Evolutionary conservation across 2,888 invertebrate genomes (phyloP), one percentile per base, ranked within the genome.

Genomic region (Trichogramma evanescens): DNA sequence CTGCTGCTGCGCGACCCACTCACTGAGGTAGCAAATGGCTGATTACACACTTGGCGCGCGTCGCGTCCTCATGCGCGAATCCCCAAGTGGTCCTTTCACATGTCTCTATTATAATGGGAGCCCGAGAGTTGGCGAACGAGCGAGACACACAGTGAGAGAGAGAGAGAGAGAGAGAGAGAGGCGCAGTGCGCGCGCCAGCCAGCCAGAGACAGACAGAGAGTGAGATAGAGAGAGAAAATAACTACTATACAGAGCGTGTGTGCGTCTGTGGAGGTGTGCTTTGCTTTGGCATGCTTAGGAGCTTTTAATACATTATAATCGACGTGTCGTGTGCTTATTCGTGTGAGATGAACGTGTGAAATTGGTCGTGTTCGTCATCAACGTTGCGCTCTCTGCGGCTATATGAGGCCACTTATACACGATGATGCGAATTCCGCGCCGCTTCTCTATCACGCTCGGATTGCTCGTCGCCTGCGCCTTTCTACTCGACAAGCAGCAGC

Each of bases 21-120:
- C 26, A 26, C 26, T 26, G 26, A 26, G 26, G 26, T 26, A 26
- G 26, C 26, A 70, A 70, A 68, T 66, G 66, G 67, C 68, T 66
- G 67, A 72, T 72, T 68, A 68, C 72, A 66, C 69, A 58, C 62
- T 52, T 58, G 53, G 63, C 63, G 54, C 46, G 49, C 59, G 54
- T 52, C 59, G 66, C 67, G 69, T 66, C 67, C 66, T 67, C 62
- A 66, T 70, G 69, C 69, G 69, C 69, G 67, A 68, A 68, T 59
- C 58, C 60, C 26, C 43, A 41, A 46, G 53, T 2, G 58, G 56
- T 57, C 44, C 63, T 65, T 65, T 65, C 64, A 59, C 59, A 41
- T 41, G 10, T 51, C 26, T 7, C 26, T 26, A 26, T 26, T 26
- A 26, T 26, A 26, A 45, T 43, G 45, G 45, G 50, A 51, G 52